These are phyloP conservation scores for Typhlomys cinereus DNA, from an alignment of 2,113 vertebrate species.

Conservation along the genomic window DNA sequence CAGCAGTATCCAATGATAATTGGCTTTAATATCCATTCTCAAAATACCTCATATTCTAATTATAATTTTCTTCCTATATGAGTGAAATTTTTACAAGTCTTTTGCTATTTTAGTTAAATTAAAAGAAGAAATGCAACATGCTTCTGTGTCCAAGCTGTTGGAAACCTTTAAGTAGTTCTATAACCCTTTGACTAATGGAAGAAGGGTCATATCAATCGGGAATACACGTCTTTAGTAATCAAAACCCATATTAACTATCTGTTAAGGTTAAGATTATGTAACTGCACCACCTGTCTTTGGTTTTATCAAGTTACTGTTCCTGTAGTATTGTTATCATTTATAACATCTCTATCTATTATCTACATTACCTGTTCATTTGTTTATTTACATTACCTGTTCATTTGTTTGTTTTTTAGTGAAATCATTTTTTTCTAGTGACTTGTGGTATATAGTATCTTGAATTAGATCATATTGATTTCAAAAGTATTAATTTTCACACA, in stretches of 20 bases:
- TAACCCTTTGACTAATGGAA: not conserved
- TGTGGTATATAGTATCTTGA: not conserved
- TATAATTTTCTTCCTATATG: constrained; percentile 18
- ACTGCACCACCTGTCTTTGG: not conserved
- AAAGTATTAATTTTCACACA: constrained; percentile 33
- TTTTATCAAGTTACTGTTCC: not conserved
- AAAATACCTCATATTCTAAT: not conserved
- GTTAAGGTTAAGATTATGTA: not conserved
- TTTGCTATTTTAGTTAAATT: constrained; percentile 36
- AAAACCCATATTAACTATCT: not conserved
- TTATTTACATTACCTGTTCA: too few species aligned
- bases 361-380: too few species aligned
- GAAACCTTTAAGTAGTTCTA: not conserved
- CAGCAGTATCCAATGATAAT: constrained; percentile 31
- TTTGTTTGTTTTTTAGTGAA: constrained; percentile 19
- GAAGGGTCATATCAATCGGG: not conserved
- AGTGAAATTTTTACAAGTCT: constrained; percentile 38
- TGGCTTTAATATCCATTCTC: not conserved
- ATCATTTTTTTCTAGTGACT: constrained; percentile 34
- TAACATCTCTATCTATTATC: not conserved
- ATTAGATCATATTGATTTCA: not conserved
- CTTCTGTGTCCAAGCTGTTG: constrained; percentile 3
- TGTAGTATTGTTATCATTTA: not conserved
- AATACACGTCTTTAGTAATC: constrained; percentile 17
- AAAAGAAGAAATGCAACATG: not conserved